Evolutionary conservation across 2,113 vertebrate species (phyloP), one percentile per base, ranked within the genome.

Genomic region (Genyomyrus donnyi): DNA sequence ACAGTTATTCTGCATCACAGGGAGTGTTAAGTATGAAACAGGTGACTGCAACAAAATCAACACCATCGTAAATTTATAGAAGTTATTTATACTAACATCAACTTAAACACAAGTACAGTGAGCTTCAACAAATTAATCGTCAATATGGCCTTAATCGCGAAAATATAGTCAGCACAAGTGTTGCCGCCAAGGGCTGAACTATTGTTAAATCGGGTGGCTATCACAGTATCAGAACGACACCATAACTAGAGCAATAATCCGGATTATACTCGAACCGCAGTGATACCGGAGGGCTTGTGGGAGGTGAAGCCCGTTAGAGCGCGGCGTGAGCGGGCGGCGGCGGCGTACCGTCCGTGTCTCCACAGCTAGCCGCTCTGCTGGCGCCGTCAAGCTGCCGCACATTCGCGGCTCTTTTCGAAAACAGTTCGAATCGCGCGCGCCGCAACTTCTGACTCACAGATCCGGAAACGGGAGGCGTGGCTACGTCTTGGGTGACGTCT

Each of bases 391-490:
- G 24, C 45, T 35, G 86, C 8, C 0, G 1, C 27, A 53, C 86
- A 39, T 50, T 35, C 86, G 49, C 86, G 86, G 48, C 48, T 80
- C 27, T 49, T 87, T 31, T 21, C 27, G 5, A 15, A n/a, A 13
- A 52, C 3, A 13, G 10, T 87, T 87, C 86, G 56, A 87, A 87
- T 31, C 50, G 86, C 86, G 86, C 85, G 85, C 86, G 86, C 86
- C 31, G 5, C 49, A 19, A 52, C 9, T 31, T 87, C 85, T 49
- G 46, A 15, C 85, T 0, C 27, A 31, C 46, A n/a, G 8, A 86
- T 31, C 27, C 1, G 21, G 27, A 56, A 53, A 0, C 7, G 31
- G 17, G 86, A 19, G 11, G 86, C 31, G 24, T 53, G 62, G n/a
- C 48, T 53, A 49, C 85, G 86, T 39, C 7, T n/a, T 62, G 2